Base-by-base conservation (phyloP, 2,113 vertebrate genomes). In the Psilopsiagon aurifrons region DNA sequence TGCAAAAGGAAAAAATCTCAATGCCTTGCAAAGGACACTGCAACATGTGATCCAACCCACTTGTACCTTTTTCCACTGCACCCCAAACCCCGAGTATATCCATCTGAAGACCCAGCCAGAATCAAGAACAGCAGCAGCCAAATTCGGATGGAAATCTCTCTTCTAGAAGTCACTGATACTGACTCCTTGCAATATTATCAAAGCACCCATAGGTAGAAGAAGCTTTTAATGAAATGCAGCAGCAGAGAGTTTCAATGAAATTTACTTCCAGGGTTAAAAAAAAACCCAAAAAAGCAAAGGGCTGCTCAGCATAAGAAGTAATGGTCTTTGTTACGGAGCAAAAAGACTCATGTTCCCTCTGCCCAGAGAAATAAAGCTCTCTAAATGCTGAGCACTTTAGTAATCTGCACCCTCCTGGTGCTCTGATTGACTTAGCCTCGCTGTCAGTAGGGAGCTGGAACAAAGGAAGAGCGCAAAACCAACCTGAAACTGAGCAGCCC, bases 361-460 rank as follows among this genome's bases (percentile, higher is more conserved):
- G 78, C 37, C 41, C 41, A 39, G 28, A 68, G 73, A 71, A 92
- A 71, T 11, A 75, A 84, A 92, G 29, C 15, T 68, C 29, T 60
- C 9, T 25, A 86, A 74, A 41, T 60, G 12, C 17, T 33, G 14
- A 54, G 11, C 13, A 37, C 8, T 3, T 51, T 1, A 14, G 24
- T 16, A 75, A 1, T 4, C 27, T 37, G 39, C 81, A 74, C 6
- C 12, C 12, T 27, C 24, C 12, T 0, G 0, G 13, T 55, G 33
- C 14, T 64, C 49, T 41, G 22, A 41, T 19, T 66, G 17, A 31
- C 28, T 70, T 5, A 28, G 31, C 13, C 12, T 69, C 1, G 0
- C 12, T 28, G 7, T 10, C 1, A 1, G 6, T 27, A 59, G 8
- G 55, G 37, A 66, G 25, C 28, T 54, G 51, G 59, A 79, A 87